Evolutionary conservation across 2,888 invertebrate genomes (phyloP), one percentile per base, ranked within the genome.

Genomic region (Drosophila seclusa): DNA sequence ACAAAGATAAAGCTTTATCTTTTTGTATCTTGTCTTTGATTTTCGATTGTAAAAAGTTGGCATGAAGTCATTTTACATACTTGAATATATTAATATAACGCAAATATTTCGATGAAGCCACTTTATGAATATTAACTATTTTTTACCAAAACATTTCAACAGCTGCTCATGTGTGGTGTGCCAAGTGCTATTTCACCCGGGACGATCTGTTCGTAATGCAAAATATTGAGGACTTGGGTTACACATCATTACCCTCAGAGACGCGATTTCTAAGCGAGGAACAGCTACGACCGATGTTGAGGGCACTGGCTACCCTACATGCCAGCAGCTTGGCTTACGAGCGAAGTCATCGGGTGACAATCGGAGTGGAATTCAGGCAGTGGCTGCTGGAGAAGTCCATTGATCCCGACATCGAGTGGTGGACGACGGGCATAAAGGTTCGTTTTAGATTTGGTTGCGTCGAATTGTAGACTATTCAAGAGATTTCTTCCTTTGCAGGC

Each of bases 261-360:
- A 64, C 73, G 0, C 69, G 62, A 0, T 88, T 86, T 16, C 83
- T 93, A 3, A 90, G 83, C 69, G 75, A 92, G 10, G 65, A 87
- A 16, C 92, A 93, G 60, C 82, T 94, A 27, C 80, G 88, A 42
- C 77, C 86, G 4, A 88, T 92, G 61, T 75, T 94, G 11, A 90
- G 89, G 53, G 84, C 91, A 0, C 32, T 94, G 70, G 94, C 93
- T 4, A 86, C 82, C 1, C 87, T 93, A 62, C 94, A 94, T 80
- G 92, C 93, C 18, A 90, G 92, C 29, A 90, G 92, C 34, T 86
- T 94, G 42, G 92, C 92, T 13, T 93, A 88, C 69, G 94, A 94
- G 81, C 83, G 89, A 48, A 73, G 81, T 6, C 72, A 81, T 55
- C 69, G 78, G 0, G 34, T 82, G 8, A 82, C 76, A 24, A 91